Percentiles rank a stretch among this genome's conserved stretches.
phyloP scores from a whole-genome alignment of 2,113 vertebrate genomes.

The Ageneiosus marmoratus region DNA sequence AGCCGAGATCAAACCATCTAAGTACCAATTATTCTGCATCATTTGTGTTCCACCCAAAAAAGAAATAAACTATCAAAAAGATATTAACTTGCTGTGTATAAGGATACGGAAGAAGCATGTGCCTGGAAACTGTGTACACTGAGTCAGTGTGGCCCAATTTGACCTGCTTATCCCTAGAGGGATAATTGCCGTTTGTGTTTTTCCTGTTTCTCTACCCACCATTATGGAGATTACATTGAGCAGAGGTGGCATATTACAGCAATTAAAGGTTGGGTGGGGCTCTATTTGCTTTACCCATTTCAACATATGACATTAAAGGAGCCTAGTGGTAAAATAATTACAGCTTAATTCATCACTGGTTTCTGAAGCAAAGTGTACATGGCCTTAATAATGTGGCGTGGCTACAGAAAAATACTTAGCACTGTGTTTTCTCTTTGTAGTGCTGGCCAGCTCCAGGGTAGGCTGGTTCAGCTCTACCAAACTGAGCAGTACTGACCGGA shows the following conservation, averaged over 20 bases:
- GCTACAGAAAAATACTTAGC: constrained; percentile 33
- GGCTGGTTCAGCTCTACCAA: neutral
- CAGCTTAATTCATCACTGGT: constrained; percentile 81
- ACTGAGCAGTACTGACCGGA: neutral
- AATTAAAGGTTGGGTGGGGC: constrained; percentile 80
- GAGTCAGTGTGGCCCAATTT: constrained; percentile 57
- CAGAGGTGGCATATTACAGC: constrained; percentile 74
- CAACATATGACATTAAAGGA: constrained; percentile 83
- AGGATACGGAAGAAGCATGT: constrained; percentile 8
- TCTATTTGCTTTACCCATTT: constrained; percentile 76
- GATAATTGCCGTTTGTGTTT: constrained; percentile 71
- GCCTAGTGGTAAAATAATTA: constrained; percentile 82
- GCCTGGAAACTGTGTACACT: constrained; percentile 53
- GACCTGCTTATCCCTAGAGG: constrained; percentile 44
- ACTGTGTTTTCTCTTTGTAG: constrained; percentile 5
- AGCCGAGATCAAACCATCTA: neutral
- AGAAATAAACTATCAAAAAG: neutral
- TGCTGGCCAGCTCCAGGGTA: neutral
- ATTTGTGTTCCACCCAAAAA: constrained; percentile 35
- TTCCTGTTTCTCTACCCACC: constrained; percentile 72
- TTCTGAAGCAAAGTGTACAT: constrained; percentile 71
- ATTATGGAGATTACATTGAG: constrained; percentile 71
- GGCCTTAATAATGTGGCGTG: constrained; percentile 55
- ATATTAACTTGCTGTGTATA: neutral
- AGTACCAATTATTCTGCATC: constrained; percentile 33